phyloP scores from a whole-genome alignment of 2,888 invertebrate genomes.

The Bursaphelenchus okinawaensis region DNA sequence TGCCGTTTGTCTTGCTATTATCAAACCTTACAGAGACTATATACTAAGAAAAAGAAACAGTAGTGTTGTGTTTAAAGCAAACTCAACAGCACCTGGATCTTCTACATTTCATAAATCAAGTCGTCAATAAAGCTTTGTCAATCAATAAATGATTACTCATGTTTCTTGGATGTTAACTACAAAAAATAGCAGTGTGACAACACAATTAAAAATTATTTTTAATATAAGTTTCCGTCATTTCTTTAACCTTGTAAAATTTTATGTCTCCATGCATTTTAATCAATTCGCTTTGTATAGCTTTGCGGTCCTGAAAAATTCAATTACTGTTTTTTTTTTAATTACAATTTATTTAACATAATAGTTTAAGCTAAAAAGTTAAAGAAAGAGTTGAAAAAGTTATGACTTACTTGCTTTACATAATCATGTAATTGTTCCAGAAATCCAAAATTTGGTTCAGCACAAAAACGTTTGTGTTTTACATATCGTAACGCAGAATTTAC shows the following conservation, averaged over 20 bases:
- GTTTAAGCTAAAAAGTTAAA: no score
- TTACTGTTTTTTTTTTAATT: background rate
- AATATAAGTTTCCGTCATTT: no score
- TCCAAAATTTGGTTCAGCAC: conserved; percentile 43
- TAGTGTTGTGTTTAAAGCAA: background rate
- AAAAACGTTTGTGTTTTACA: conserved; percentile 22
- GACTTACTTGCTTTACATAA: conserved; percentile 31
- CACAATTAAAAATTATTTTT: no score
- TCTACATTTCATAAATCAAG: background rate
- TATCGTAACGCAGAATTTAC: conserved; percentile 27
- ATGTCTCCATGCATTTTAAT: background rate
- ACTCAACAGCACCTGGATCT: background rate
- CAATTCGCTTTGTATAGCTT: background rate
- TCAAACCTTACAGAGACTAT: background rate
- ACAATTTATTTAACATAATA: background rate
- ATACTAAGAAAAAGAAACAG: background rate
- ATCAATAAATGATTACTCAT: no score
- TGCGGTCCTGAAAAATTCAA: background rate
- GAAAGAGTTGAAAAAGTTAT: no score
- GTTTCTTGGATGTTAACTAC: no score
- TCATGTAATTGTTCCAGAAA: conserved; percentile 39
- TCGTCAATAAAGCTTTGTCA: no score
- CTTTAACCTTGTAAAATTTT: no score
- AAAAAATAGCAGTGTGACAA: no score
- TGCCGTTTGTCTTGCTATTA: background rate